Conservation (phyloP, 2,888 invertebrate genomes). For the Agelastica alni region DNA sequence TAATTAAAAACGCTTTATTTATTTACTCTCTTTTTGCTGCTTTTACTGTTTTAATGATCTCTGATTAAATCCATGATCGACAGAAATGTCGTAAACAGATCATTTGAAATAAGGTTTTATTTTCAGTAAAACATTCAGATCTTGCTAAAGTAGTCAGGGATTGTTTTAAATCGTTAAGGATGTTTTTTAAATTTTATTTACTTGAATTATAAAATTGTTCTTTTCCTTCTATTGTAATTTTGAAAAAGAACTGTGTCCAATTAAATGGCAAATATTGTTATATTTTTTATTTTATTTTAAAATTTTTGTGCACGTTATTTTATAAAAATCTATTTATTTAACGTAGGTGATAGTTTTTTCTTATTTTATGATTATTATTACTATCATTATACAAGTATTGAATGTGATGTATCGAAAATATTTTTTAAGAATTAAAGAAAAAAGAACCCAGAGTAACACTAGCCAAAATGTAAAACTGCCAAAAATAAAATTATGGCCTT, state of each 20-base stretch:
- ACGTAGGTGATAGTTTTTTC: slow-evolving; percentile 32
- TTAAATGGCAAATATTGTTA: slow-evolving; percentile 27
- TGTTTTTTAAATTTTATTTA: neutral
- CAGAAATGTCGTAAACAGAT: too few species aligned
- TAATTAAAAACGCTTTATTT: too few species aligned
- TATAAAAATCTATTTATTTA: slow-evolving; percentile 38
- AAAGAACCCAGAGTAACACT: slow-evolving; percentile 28
- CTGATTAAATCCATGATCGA: too few species aligned
- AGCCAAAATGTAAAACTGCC: slow-evolving; percentile 40
- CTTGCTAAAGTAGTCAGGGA: neutral
- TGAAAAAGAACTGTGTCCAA: slow-evolving; percentile 12
- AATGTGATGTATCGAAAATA: slow-evolving; percentile 35
- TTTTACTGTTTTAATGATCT: too few species aligned
- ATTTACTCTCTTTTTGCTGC: too few species aligned
- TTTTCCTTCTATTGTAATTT: slow-evolving; percentile 19
- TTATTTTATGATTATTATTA: too few species aligned
- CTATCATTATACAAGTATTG: slow-evolving; percentile 21
- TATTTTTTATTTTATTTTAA: slow-evolving; percentile 34
- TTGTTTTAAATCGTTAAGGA: neutral
- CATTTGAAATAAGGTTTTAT: too few species aligned
- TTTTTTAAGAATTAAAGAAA: slow-evolving; percentile 29
- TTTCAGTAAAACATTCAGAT: too few species aligned
- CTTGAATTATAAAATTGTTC: too few species aligned
- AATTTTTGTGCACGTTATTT: slow-evolving; percentile 34
- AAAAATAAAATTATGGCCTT: slow-evolving; percentile 38